These are phyloP conservation scores for Cherax destructor DNA, from an alignment of 1,140 invertebrate species.

Conservation along the genomic window DNA sequence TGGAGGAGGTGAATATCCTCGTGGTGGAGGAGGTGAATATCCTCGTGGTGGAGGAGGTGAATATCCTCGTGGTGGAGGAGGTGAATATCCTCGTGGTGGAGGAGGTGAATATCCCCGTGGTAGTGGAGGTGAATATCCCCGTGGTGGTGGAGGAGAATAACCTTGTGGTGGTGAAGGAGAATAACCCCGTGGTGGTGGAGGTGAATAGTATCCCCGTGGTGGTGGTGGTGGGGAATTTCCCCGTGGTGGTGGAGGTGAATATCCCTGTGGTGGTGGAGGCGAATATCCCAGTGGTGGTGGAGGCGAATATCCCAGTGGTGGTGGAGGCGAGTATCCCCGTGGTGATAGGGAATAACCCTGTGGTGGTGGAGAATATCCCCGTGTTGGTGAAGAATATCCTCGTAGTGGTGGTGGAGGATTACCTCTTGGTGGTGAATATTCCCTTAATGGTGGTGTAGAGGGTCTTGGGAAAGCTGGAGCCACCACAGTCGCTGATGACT, in stretches of 20 bases:
- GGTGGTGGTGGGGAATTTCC: not conserved
- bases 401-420: not conserved
- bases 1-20: not conserved
- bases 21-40: not conserved
- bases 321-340: not conserved
- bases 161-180: not conserved
- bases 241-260: slow-evolving; percentile 1
- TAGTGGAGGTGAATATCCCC: not conserved
- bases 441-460: not conserved
- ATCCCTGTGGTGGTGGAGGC: not conserved
- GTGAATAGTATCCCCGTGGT: not conserved
- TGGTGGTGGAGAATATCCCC: not conserved
- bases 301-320: not conserved
- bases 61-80: not conserved
- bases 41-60: not conserved
- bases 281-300: slow-evolving; percentile 11
- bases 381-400: not conserved
- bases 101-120: not conserved
- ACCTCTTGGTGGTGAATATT: not conserved
- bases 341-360: not conserved
- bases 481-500: not conserved
- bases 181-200: not conserved
- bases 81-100: not conserved
- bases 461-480: not conserved
- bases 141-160: not conserved